Evolutionary conservation across 2,888 invertebrate genomes (phyloP).

Genomic region (Metacarcinus magister): DNA sequence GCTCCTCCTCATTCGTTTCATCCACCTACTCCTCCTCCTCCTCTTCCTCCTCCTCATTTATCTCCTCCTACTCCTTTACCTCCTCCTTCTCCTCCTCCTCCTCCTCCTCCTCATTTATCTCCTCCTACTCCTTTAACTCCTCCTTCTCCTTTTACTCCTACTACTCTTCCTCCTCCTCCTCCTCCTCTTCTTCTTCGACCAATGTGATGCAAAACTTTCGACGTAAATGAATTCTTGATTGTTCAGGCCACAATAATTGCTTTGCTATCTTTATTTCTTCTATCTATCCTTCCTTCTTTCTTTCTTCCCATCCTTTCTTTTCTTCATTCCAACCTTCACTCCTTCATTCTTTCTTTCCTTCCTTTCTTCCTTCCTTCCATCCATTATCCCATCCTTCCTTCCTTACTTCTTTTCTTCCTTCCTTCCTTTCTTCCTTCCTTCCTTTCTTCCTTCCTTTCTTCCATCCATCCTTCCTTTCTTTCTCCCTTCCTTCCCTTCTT

Average conservation of each 20-base stretch:
- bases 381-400: background rate
- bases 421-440: background rate
- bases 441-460: background rate
- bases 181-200: background rate
- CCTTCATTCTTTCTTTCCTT: too few relatives aligned
- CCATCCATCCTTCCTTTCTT: background rate
- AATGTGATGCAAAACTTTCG: background rate
- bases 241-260: background rate
- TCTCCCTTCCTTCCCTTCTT: background rate
- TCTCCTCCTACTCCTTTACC: background rate
- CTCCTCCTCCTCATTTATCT: background rate
- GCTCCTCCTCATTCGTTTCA: background rate
- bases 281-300: too few relatives aligned
- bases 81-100: background rate
- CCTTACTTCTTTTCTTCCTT: background rate
- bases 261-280: background rate
- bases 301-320: too few relatives aligned
- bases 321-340: too few relatives aligned
- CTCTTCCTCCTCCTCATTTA: background rate
- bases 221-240: background rate
- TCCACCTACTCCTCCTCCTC: background rate
- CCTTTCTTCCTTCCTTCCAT: background rate
- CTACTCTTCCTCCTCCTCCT: background rate
- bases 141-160: background rate
- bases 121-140: background rate